Percentiles rank a stretch among this genome's conserved stretches.
phyloP scores from a whole-genome alignment of 2,113 vertebrate species.

The Mesoclemmys tuberculata region DNA sequence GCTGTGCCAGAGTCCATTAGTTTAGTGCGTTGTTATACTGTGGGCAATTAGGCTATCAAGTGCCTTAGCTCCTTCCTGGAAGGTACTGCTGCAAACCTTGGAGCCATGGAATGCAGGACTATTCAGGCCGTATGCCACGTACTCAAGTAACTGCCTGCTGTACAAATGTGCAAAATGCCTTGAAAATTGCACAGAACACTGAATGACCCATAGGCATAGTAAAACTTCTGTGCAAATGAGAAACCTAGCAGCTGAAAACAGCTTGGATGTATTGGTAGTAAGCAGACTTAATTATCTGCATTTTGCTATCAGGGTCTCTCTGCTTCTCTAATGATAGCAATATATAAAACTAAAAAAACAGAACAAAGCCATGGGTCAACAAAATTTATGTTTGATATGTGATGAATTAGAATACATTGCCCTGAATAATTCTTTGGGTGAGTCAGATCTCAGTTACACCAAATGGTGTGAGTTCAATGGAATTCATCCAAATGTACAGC shows the following conservation, averaged over 20 bases:
- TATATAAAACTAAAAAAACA: background rate
- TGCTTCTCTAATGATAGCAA: background rate
- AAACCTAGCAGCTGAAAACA: constrained; percentile 64
- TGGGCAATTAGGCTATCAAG: rapidly evolving
- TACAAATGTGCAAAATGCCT: constrained; percentile 28
- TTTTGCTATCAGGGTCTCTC: background rate
- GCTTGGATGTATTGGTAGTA: constrained; percentile 42
- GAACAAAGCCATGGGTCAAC: background rate
- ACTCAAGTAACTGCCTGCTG: background rate
- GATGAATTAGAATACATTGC: background rate
- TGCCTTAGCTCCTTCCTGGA: background rate
- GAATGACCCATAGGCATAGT: constrained; percentile 55
- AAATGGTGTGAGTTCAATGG: background rate
- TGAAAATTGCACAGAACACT: constrained; percentile 48
- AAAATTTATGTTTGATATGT: background rate
- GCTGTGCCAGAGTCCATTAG: background rate
- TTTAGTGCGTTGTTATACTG: rapidly evolving
- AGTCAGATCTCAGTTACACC: background rate
- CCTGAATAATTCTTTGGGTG: background rate
- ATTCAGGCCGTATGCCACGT: background rate
- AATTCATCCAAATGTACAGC: background rate
- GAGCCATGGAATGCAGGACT: background rate
- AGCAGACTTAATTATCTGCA: constrained; percentile 11
- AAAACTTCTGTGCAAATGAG: constrained; percentile 52
- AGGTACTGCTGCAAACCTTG: background rate